Base-by-base conservation (phyloP, 2,797 vertebrate genomes). In the Rallus crepitans region DNA sequence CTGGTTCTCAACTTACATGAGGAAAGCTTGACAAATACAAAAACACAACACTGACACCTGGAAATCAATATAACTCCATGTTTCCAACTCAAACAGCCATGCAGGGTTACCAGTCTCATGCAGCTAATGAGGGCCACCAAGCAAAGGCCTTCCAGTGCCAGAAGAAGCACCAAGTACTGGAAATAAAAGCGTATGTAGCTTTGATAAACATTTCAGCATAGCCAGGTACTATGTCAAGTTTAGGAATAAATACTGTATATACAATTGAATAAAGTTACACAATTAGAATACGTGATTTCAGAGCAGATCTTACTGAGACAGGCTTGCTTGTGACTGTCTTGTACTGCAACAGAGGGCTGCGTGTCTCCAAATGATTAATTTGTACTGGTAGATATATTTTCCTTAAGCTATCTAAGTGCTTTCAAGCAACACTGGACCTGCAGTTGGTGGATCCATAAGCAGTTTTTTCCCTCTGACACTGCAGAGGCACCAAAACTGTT, bases 381-480 rank as follows among this genome's bases (percentile, higher is more conserved):
- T 0, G 5, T 14, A 78, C 61, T n/a, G 33, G 40, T 61, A 15
- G 4, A n/a, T 14, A 89, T 13, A 14, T 27, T 75, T 47, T n/a
- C 20, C 39, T 57, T 12, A 45, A 84, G 68, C 28, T 72, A 6
- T 39, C 27, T 12, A 3, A 0, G 0, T 40, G 79, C 65, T 45
- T 75, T 61, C 0, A 0, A 84, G 39, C 70, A 89, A 63, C 1
- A 33, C 71, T 75, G 37, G 71, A 82, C 70, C 66, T 69, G 70
- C 59, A 65, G 30, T 1, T 78, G 37, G 27, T 24, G 15, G 25
- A 72, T 28, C 56, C 77, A 52, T 0, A 4, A 55, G 33, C 30
- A 57, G 2, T 15, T n/a, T 37, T 25, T 17, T 37, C 4, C 18
- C 52, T 53, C 35, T 59, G 65, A 42, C 30, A 17, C 0, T 53